Conservation (phyloP, 2,113 vertebrate genomes). For the Sinocyclocheilus anshuiensis region DNA sequence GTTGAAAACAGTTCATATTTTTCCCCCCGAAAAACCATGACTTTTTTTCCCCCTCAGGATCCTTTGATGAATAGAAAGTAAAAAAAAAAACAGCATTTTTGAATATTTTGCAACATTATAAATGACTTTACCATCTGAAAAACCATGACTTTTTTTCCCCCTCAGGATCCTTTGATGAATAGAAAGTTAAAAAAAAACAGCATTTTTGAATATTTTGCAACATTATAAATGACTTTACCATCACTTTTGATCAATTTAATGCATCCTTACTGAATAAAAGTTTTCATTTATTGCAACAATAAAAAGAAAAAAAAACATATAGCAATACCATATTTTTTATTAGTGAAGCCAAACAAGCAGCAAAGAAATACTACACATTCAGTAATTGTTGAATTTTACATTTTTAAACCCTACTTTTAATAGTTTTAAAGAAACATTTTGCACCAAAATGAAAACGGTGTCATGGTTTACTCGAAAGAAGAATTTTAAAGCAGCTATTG, state of each 20-base stretch:
- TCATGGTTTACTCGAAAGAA: no score
- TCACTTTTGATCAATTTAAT: not conserved
- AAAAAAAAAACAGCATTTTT: not conserved
- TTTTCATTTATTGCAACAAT: not conserved
- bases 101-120: not conserved
- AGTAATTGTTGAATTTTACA: no score
- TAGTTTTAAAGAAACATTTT: no score
- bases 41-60: no score
- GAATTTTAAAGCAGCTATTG: not conserved
- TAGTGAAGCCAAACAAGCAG: no score
- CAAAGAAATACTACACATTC: no score
- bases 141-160: no score
- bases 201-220: not conserved
- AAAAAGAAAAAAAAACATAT: not conserved
- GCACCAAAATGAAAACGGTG: no score
- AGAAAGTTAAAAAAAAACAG: not conserved
- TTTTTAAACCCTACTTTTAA: no score
- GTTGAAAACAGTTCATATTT: not conserved
- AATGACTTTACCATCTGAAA: not conserved
- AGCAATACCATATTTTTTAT: no score
- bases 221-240: not conserved
- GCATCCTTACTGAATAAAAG: not conserved
- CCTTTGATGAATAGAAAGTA: not conserved
- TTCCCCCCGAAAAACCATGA: no score
- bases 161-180: not conserved